Base-by-base conservation (phyloP, 2,113 vertebrate species). In the Stigmatopora argus region DNA sequence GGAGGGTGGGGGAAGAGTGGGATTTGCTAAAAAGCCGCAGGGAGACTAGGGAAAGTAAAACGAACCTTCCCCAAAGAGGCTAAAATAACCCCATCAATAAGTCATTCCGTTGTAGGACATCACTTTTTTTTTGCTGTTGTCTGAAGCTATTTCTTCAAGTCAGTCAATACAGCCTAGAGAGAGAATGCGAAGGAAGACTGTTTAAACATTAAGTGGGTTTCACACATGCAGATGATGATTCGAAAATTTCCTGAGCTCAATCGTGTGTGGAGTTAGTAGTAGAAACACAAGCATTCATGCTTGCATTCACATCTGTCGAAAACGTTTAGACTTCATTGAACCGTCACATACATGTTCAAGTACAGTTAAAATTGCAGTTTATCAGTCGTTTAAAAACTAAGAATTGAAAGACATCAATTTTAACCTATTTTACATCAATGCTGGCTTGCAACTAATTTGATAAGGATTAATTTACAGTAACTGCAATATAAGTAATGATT, bases 11-110 rank as follows among this genome's bases (percentile, higher is more conserved):
- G 64, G 66, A 31, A 70, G 82, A 82, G 75, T 72, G 57, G 71
- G 72, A 82, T 87, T 82, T 79, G 69, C 62, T 62, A 81, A 84
- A 79, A 70, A 71, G 59, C 69, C 67, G 62, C 48, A 71, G 52
- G 77, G 41, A 13, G 47, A 14, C 10, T 57, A 70, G 69, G 51
- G 64, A 31, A 65, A 70, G 56, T 35, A 75, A 80, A 78, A 70
- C 69, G 75, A 51, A 67, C 69, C 52, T 83, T 69, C 79, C 70
- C 66, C 66, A 78, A 79, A 65, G 51, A 26, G 47, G 49, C 60
- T 78, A 34, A 75, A 71, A 73, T 61, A 79, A 60, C 64, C 58
- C 18, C 71, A 82, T 77, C 71, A 77, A 75, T 74, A 78, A 75
- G 70, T 84, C 76, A 83, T 46, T 69, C 19, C 68, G 12, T 69